These are phyloP conservation scores for Miichthys miiuy DNA, from an alignment of 2,797 vertebrate genomes.

Conservation along the genomic window DNA sequence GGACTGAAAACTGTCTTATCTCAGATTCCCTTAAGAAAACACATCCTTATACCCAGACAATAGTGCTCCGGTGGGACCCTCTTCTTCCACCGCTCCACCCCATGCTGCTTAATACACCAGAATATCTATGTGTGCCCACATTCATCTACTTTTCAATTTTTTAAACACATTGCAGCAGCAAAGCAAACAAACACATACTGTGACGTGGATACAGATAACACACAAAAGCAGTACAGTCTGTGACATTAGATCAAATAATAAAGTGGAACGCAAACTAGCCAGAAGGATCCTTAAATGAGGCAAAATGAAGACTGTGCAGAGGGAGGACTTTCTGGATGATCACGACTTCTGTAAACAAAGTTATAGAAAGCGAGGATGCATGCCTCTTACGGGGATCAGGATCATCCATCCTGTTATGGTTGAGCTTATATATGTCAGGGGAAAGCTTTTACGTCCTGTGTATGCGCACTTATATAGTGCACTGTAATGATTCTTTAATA, in stretches of 20 bases:
- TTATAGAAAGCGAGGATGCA: constrained; percentile 27
- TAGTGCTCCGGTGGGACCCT: constrained; percentile 27
- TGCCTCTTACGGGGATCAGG: not conserved
- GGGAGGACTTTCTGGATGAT: constrained; percentile 27
- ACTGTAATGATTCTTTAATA: constrained; percentile 38
- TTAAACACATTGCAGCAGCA: constrained; percentile 11
- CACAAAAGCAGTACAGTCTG: constrained; percentile 2
- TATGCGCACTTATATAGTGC: constrained; percentile 17
- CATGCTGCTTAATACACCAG: constrained; percentile 17
- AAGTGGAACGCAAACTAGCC: constrained; percentile 29
- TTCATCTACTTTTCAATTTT: constrained; percentile 42
- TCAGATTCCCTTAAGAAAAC: constrained; percentile 41
- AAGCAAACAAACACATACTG: constrained; percentile 27
- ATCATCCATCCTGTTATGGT: constrained; percentile 40
- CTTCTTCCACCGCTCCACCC: constrained; percentile 14
- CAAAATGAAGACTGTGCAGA: constrained; percentile 35
- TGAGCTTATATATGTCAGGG: constrained; percentile 18
- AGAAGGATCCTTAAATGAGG: constrained; percentile 32
- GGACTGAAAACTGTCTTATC: constrained; percentile 58
- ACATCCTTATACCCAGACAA: constrained; percentile 42
- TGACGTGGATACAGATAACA: not conserved
- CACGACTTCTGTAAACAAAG: constrained; percentile 50
- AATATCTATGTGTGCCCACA: constrained; percentile 42
- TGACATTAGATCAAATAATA: constrained; percentile 44
- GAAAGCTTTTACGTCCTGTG: constrained; percentile 36